These are phyloP conservation scores for Channa striata DNA, from an alignment of 2,797 vertebrate genomes.

Conservation along the genomic window DNA sequence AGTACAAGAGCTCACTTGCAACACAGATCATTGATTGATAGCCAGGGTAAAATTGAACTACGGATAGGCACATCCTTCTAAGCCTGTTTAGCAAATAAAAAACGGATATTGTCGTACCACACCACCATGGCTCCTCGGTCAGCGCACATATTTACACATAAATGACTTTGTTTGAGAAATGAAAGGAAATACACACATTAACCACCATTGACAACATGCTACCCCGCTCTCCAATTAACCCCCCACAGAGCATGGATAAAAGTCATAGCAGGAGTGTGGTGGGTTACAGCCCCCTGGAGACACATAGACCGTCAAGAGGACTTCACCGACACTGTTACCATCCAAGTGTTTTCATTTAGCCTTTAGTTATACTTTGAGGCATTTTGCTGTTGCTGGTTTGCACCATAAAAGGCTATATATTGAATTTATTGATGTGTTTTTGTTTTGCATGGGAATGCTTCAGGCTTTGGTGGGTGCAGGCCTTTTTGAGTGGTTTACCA, in stretches of 20 bases:
- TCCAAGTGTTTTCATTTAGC: conserved; percentile 61
- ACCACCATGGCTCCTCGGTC: background rate
- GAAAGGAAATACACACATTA: conserved; percentile 26
- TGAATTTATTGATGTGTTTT: conserved; percentile 76
- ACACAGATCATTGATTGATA: background rate
- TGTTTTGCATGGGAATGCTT: conserved; percentile 72
- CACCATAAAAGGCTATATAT: conserved; percentile 71
- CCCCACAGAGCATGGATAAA: conserved; percentile 62
- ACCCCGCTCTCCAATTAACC: conserved; percentile 66
- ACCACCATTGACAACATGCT: conserved; percentile 46
- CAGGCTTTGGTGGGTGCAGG: conserved; percentile 52
- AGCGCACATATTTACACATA: conserved; percentile 20
- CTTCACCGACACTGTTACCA: conserved; percentile 47
- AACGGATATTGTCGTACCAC: conserved; percentile 1
- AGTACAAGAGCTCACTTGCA: conserved; percentile 19
- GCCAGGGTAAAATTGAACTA: conserved; percentile 15
- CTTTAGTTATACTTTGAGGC: conserved; percentile 56
- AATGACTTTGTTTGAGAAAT: too few relatives aligned
- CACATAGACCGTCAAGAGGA: conserved; percentile 35
- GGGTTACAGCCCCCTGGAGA: conserved; percentile 61
- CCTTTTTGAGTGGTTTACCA: conserved; percentile 63
- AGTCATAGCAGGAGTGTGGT: conserved; percentile 49
- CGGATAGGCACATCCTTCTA: background rate
- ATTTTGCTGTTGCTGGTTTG: conserved; percentile 65
- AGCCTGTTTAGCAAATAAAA: conserved; percentile 1